Evolutionary conservation across 2,113 vertebrate genomes (phyloP).

Genomic region (Alligator mississippiensis): DNA sequence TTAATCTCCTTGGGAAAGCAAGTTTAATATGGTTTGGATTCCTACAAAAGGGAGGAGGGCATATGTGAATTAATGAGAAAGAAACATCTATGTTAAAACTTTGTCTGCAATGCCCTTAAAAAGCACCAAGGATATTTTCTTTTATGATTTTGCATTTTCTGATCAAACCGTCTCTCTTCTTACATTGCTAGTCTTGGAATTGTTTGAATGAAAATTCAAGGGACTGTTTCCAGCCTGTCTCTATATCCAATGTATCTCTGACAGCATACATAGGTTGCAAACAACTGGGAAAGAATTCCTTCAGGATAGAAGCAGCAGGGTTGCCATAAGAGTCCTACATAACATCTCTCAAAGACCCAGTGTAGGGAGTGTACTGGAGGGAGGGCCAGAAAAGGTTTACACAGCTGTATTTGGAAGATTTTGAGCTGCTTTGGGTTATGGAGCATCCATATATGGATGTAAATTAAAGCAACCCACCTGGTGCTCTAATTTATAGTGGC

Average conservation of each 20-base stretch:
- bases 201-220: not conserved
- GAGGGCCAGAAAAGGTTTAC: not conserved
- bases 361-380: not conserved
- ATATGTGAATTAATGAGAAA: not conserved
- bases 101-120: not conserved
- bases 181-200: not conserved
- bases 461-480: not conserved
- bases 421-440: not conserved
- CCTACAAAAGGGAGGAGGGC: not conserved
- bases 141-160: not conserved
- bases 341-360: not conserved
- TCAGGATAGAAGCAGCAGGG: not conserved
- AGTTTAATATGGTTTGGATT: not conserved
- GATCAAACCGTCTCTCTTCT: not conserved
- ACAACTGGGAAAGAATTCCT: rapidly evolving
- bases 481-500: not conserved
- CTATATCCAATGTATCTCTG: not conserved
- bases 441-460: not conserved
- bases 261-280: not conserved
- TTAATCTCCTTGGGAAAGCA: not conserved
- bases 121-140: not conserved
- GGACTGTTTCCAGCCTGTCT: not conserved
- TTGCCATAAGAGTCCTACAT: not conserved
- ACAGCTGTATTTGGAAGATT: not conserved
- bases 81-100: not conserved